Evolutionary conservation across 2,888 invertebrate species (phyloP), one percentile per base, ranked within the genome.

Genomic region (Hesperia comma): DNA sequence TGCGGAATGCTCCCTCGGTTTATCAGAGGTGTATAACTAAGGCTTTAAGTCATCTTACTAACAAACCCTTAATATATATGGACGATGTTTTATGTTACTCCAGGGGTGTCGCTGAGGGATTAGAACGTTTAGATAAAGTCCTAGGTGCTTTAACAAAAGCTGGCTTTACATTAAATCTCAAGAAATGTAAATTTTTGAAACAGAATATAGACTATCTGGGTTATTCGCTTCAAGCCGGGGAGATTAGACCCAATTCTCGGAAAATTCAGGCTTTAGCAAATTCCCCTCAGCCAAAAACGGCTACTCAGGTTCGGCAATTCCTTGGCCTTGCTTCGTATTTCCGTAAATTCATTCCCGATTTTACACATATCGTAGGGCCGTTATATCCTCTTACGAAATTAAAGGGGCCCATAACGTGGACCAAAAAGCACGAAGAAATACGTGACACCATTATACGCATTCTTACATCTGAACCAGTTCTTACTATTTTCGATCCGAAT

Each of bases 21-120:
- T 85, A 82, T 66, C 79, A 79, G 61, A 60, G 81, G 12, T 76
- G 70, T 56, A 76, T 84, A 1, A 77, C 70, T 49, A 68, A 62
- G n/a, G 74, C 80, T 17, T 5, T 70, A 0, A n/a, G 49, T 15
- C 21, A 49, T 0, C 12, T 70, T 19, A 26, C 67, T 10, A 51
- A 71, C 46, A 68, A 67, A n/a, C 68, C 69, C 0, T n/a, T 71
- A 2, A 53, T 68, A 1, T 75, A 73, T 21, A 73, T 74, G 69
- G 75, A 74, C 51, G 73, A 75, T 10, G 73, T 72, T 4, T 32
- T 75, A 1, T 70, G 69, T 33, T 67, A 66, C 15, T 72, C 72
- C 26, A 8, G 0, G 0, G 46, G 68, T 10, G 40, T 72, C 2
- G 2, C 43, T 14, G 61, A 70, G 7, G 72, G 72, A 5, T 40